Percentiles rank a stretch among this genome's conserved stretches.
Conservation (phyloP, 2,113 vertebrate species). For the Grammomys surdaster region DNA sequence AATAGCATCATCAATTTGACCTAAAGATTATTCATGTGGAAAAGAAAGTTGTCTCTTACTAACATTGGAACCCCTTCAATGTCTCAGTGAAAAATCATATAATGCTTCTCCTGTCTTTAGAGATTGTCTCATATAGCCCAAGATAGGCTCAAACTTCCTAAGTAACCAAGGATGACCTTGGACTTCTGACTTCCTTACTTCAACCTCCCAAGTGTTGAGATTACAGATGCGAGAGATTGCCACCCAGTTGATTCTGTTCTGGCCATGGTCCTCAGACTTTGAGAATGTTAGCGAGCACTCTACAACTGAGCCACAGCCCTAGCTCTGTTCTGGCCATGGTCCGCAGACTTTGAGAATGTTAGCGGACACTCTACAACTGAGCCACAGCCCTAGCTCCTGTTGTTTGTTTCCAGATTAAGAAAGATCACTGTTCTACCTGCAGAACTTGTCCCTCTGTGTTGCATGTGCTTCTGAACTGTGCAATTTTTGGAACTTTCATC, state of each 20-base stretch:
- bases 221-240: not conserved
- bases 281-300: not conserved
- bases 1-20: slow-evolving; percentile 9
- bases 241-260: not conserved
- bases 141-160: not conserved
- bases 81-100: not conserved
- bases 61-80: not conserved
- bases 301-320: not conserved
- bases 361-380: not conserved
- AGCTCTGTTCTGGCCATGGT: not conserved
- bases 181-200: too few relatives aligned
- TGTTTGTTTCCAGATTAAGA: not conserved
- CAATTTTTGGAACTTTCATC: not conserved
- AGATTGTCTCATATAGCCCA: not conserved
- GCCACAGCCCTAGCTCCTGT: not conserved
- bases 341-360: too few relatives aligned
- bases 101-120: not conserved
- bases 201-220: not conserved
- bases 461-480: not conserved
- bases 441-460: not conserved
- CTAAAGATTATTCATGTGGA: slow-evolving; percentile 16
- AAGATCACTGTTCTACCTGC: not conserved
- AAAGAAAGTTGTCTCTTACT: not conserved
- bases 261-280: not conserved
- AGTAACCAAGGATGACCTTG: not conserved